Evolutionary conservation across 2,888 invertebrate genomes (phyloP).

Genomic region (Lithophane socia): DNA sequence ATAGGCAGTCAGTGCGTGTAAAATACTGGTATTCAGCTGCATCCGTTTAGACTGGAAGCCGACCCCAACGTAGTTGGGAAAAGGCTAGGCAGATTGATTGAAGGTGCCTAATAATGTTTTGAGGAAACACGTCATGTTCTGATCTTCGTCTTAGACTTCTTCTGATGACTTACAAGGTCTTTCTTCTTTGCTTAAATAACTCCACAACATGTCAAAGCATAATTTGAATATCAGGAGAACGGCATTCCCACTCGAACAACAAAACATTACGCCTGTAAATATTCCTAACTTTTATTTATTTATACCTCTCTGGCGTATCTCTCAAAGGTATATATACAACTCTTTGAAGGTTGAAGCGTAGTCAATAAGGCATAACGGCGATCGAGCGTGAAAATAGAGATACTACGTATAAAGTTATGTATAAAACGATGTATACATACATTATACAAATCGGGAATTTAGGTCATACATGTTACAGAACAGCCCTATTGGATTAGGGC

Average conservation of each 20-base stretch:
- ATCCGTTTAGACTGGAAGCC: too few species aligned
- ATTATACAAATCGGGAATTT: not conserved
- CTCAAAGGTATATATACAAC: too few species aligned
- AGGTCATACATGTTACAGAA: constrained; percentile 12
- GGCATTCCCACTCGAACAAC: not conserved
- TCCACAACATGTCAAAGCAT: not conserved
- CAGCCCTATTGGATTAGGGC: not conserved
- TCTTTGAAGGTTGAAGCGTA: not conserved
- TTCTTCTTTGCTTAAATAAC: not conserved
- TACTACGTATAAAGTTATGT: not conserved
- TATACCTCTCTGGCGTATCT: not conserved
- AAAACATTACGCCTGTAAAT: not conserved
- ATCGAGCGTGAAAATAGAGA: not conserved
- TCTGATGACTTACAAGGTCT: not conserved
- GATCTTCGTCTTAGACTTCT: too few species aligned
- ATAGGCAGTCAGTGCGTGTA: too few species aligned
- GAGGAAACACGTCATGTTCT: not conserved
- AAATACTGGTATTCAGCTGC: too few species aligned
- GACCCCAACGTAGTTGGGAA: too few species aligned
- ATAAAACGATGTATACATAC: too few species aligned
- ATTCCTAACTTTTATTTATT: not conserved
- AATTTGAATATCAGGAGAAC: not conserved
- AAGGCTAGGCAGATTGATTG: too few species aligned
- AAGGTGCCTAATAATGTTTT: not conserved
- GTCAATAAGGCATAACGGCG: too few species aligned